Evolutionary conservation across 1,140 invertebrate species (phyloP), one percentile per base, ranked within the genome.

Genomic region (Diabrotica virgifera): DNA sequence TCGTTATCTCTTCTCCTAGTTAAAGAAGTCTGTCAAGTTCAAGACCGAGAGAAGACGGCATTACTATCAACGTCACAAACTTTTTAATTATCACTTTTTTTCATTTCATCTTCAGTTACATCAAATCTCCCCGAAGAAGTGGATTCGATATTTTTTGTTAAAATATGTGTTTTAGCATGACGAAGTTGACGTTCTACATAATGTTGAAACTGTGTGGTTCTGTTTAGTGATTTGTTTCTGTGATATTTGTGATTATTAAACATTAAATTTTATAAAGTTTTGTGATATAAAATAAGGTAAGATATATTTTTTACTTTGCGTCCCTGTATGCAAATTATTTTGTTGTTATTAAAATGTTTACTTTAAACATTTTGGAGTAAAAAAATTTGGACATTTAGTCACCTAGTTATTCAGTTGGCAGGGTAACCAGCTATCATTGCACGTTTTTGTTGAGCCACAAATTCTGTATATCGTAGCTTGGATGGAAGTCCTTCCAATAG

Each of bases 131-230:
- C 12, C 14, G 13, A 35, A 24, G 24, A 24, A 24, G 24, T 24
- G 1, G 1, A 24, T 24, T 24, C 24, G 24, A 24, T 24, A 24
- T 46, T 46, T 46, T 8, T 46, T 62, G 35, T 50, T 38, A 24
- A 24, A 24, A 24, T 24, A 63, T 70, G 64, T 63, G 54, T 13
- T 56, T 70, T 10, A 57, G 62, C 12, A 10, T 66, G 50, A 65
- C 68, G 55, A 66, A 70, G 58, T 56, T 69, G 35, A 61, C 60
- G 62, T 71, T 50, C 46, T 71, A 71, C 37, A 71, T 69, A 24
- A 71, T 71, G 70, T 58, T 69, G 40, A 66, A 71, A 38, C 53
- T 66, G 12, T 66, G 65, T 52, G 56, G 58, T 52, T 12, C 53
- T 55, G 24, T 55, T 13, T 24, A 24, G 24, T 24, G 24, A 24